Percentiles rank a stretch among this genome's conserved stretches.
Evolutionary conservation across 1,140 invertebrate species (phyloP).

Genomic region (Drosophila erecta): DNA sequence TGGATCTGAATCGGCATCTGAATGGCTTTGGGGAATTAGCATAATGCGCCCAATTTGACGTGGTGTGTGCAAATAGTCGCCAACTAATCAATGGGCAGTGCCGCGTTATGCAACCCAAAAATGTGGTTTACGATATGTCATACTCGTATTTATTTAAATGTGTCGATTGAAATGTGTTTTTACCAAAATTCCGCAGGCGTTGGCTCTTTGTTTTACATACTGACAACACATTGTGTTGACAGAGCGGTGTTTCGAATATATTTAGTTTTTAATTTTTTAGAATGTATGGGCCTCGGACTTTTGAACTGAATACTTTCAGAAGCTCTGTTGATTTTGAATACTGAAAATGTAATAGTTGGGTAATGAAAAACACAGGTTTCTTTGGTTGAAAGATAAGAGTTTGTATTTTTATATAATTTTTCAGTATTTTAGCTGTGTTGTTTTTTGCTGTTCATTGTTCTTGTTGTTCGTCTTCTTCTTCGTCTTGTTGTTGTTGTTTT

Average conservation of each 20-base stretch:
- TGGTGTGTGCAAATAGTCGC: conserved; percentile 46
- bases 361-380: conserved; percentile 1
- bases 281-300: too few relatives aligned
- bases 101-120: conserved; percentile 28
- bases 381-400: conserved; percentile 80
- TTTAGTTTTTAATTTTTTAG: neutral
- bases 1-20: conserved; percentile 17
- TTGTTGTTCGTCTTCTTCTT: conserved; percentile 8
- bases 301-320: too few relatives aligned
- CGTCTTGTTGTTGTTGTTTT: conserved; percentile 22
- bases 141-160: conserved; percentile 3
- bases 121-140: conserved; percentile 38
- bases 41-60: conserved; percentile 36
- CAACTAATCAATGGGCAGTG: conserved; percentile 30
- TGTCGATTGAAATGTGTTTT: conserved; percentile 12
- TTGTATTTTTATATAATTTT: conserved; percentile 81
- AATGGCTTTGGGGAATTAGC: conserved; percentile 11
- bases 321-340: too few relatives aligned
- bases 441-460: conserved; percentile 49
- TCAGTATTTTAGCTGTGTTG: conserved; percentile 81
- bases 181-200: neutral
- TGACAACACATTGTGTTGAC: neutral
- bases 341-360: neutral
- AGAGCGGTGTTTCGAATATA: neutral
- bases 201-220: neutral